Conservation (phyloP, 2,888 invertebrate genomes). For the Epicampocera succincta region DNA sequence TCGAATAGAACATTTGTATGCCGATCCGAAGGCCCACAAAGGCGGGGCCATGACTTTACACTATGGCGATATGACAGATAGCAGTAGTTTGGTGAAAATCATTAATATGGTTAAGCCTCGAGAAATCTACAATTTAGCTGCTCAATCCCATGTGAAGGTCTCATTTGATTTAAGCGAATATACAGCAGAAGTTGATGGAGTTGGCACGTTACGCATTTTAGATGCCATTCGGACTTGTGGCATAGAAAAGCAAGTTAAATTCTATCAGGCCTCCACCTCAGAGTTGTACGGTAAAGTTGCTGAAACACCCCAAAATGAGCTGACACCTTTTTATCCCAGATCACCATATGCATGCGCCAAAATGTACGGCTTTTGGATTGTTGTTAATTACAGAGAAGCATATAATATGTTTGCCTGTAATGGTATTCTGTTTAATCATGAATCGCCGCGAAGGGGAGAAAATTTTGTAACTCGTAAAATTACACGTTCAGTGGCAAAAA, state of each 20-base stretch:
- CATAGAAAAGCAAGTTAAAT: slow-evolving; percentile 89
- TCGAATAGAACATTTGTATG: slow-evolving; percentile 97
- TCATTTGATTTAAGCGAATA: slow-evolving; percentile 99
- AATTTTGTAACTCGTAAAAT: slow-evolving; percentile 99
- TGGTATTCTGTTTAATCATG: slow-evolving; percentile 98
- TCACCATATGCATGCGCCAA: slow-evolving; percentile 98
- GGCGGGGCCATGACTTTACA: slow-evolving; percentile 95
- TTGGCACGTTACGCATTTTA: slow-evolving; percentile 94
- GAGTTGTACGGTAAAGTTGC: slow-evolving; percentile 96
- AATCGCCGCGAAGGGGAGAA: slow-evolving; percentile 96
- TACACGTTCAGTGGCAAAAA: slow-evolving; percentile 98
- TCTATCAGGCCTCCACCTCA: slow-evolving; percentile 98
- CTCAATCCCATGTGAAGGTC: slow-evolving; percentile 99
- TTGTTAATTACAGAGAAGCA: slow-evolving; percentile 96
- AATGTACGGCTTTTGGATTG: slow-evolving; percentile 97
- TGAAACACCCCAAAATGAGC: slow-evolving; percentile 96
- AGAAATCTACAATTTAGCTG: slow-evolving; percentile 99
- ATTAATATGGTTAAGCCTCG: slow-evolving; percentile 87
- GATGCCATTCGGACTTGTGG: slow-evolving; percentile 96
- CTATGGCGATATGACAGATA: slow-evolving; percentile 99
- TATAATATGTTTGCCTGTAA: slow-evolving; percentile 98
- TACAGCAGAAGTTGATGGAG: slow-evolving; percentile 98
- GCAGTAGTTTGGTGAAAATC: slow-evolving; percentile 94
- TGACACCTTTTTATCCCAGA: slow-evolving; percentile 97
- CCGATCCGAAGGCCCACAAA: slow-evolving; percentile 93